Base-by-base conservation (phyloP, 2,888 invertebrate genomes). In the Metacarcinus magister region DNA sequence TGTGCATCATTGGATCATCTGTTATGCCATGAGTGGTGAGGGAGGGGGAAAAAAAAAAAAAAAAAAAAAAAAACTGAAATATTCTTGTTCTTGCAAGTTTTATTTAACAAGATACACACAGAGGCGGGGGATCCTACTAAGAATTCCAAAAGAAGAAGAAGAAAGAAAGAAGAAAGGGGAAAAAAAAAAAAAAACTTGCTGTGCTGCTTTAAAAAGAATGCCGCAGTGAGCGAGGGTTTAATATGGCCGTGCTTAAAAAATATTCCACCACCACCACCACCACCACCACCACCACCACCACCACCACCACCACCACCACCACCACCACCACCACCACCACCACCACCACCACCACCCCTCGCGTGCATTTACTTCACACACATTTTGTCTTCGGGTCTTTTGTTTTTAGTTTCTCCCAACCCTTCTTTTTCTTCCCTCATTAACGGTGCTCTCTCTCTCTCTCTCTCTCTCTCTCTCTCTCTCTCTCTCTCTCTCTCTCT, bases 401-500 rank as follows among this genome's bases (percentile, higher is more conserved):
- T 67, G 23, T n/a, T 67, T n/a, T 67, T n/a, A n/a, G 1, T 67
- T n/a, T 67, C n/a, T 67, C 23, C n/a, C 67, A 67, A 67, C 19
- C 54, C 19, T 67, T n/a, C 67, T 7, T 67, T 67, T n/a, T 67
- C n/a, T 90, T 39, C 13, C 39, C 39, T 46, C 46, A 90, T 90
- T 90, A 19, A 43, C 7, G 19, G 1, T n/a, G 46, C 19, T 46
- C 43, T 90, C 46, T 43, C 39, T 90, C 46, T 32, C 43, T 90
- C 44, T 90, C 43, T 90, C 44, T 44, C 90, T 44, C 44, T 90
- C 43, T 44, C 39, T 90, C 90, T 92, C 92, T 44, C 92, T 44
- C 92, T 92, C 44, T 92, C 44, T 44, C 92, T 92, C 43, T 43
- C 92, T 44, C 44, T 44, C 44, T 92, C 92, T 92, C 92, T 92